Evolutionary conservation across 2,113 vertebrate species (phyloP).

Genomic region (Epinephelus lanceolatus): DNA sequence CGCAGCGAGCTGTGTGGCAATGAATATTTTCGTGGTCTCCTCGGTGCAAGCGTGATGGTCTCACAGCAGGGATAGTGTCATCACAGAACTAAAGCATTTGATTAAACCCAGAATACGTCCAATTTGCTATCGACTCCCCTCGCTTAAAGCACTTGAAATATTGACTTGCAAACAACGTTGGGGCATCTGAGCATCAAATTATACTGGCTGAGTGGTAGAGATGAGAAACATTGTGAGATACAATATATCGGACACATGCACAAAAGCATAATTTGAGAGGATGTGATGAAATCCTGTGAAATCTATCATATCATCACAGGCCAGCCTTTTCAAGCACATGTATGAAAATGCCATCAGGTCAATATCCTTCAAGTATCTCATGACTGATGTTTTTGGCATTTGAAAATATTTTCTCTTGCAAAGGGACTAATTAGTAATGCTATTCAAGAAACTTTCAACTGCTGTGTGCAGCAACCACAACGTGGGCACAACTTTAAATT

Average conservation of each 20-base stretch:
- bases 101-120: slow-evolving; percentile 50
- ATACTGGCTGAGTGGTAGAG: slow-evolving; percentile 12
- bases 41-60: slow-evolving; percentile 9
- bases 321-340: slow-evolving; percentile 6
- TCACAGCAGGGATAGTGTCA: slow-evolving; percentile 36
- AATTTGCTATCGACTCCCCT: slow-evolving; percentile 50
- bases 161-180: slow-evolving; percentile 49
- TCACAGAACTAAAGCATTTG: slow-evolving; percentile 44
- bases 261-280: slow-evolving; percentile 33
- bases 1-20: slow-evolving; percentile 46
- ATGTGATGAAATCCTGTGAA: slow-evolving; percentile 64
- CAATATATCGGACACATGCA: slow-evolving; percentile 43
- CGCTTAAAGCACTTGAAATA: slow-evolving; percentile 50
- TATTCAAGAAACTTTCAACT: slow-evolving; percentile 17
- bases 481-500: slow-evolving; percentile 3
- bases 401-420: slow-evolving; percentile 32
- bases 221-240: slow-evolving; percentile 53
- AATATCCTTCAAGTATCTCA: slow-evolving; percentile 30
- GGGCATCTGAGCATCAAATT: slow-evolving; percentile 20
- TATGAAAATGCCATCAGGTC: slow-evolving; percentile 39
- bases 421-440: slow-evolving; percentile 23
- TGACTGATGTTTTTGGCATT: slow-evolving; percentile 44
- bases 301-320: slow-evolving; percentile 36
- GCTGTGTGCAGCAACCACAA: not conserved
- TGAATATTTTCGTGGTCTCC: slow-evolving; percentile 57